Evolutionary conservation across 1,140 invertebrate genomes (phyloP).

Genomic region (Calosoma granatense): DNA sequence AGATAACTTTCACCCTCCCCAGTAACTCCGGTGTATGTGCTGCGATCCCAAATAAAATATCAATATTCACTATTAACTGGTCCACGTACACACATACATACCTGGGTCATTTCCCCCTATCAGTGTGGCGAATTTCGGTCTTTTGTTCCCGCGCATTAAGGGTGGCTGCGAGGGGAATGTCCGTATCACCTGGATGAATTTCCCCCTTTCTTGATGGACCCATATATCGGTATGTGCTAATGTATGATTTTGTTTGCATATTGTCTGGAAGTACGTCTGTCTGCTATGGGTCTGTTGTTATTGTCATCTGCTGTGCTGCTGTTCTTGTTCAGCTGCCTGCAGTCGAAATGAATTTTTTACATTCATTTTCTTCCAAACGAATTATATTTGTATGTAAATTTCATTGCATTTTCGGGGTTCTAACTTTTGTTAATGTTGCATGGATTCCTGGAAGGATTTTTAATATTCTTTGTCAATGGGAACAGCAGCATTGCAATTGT

Average conservation of each 20-base stretch:
- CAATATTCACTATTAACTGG: constrained; percentile 6
- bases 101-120: not conserved
- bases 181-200: not conserved
- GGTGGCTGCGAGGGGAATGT: not conserved
- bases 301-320: not conserved
- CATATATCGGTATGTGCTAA: not conserved
- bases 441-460: too few species aligned
- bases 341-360: too few species aligned
- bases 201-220: not conserved
- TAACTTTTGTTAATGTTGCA: too few species aligned
- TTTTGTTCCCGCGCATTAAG: not conserved
- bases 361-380: too few species aligned
- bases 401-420: too few species aligned
- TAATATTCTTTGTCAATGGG: too few species aligned
- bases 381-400: too few species aligned
- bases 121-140: not conserved
- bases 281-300: not conserved
- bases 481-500: too few species aligned
- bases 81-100: not conserved
- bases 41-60: constrained; percentile 10
- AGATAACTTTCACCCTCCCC: not conserved
- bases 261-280: not conserved
- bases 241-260: constrained; percentile 7
- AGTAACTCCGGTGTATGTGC: too few species aligned
- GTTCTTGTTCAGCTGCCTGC: not conserved